phyloP scores from a whole-genome alignment of 2,113 vertebrate genomes.

The Montifringilla adamsi region DNA sequence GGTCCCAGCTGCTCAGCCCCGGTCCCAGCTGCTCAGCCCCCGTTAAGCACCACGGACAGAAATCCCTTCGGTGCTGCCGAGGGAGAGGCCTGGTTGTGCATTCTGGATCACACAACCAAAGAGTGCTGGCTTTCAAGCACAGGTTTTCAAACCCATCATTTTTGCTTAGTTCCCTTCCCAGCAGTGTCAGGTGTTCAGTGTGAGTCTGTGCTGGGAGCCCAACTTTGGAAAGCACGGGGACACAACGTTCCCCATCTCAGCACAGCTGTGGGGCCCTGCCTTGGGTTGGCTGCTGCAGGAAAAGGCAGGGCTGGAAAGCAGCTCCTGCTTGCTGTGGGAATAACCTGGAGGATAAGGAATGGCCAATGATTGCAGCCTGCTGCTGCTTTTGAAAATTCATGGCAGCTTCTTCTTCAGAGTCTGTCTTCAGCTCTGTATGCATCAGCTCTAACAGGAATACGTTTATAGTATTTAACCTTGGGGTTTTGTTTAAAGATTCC shows the following conservation, averaged over 20 bases:
- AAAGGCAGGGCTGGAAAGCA: background rate
- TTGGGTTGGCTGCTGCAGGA: background rate
- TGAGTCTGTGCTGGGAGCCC: background rate
- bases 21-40: background rate
- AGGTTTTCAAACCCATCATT: background rate
- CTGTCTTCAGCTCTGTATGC: background rate
- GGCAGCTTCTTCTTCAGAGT: background rate
- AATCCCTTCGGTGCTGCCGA: accelerated
- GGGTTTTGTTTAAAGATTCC: background rate
- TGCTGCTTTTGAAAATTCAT: background rate
- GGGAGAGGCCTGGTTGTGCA: background rate
- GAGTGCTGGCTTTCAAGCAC: background rate
- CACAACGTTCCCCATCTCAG: accelerated
- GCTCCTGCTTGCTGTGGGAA: background rate
- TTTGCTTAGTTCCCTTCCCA: background rate
- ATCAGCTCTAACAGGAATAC: background rate
- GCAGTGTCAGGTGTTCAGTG: background rate
- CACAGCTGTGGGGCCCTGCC: accelerated
- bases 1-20: too few species aligned
- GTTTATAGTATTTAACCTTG: background rate
- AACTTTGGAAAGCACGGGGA: background rate
- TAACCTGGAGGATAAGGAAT: background rate
- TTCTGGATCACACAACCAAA: background rate
- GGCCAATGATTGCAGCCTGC: accelerated
- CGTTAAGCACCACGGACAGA: slow-evolving; percentile 1